Base-by-base conservation (phyloP, 1,140 invertebrate species). In the Cotesia typhae region DNA sequence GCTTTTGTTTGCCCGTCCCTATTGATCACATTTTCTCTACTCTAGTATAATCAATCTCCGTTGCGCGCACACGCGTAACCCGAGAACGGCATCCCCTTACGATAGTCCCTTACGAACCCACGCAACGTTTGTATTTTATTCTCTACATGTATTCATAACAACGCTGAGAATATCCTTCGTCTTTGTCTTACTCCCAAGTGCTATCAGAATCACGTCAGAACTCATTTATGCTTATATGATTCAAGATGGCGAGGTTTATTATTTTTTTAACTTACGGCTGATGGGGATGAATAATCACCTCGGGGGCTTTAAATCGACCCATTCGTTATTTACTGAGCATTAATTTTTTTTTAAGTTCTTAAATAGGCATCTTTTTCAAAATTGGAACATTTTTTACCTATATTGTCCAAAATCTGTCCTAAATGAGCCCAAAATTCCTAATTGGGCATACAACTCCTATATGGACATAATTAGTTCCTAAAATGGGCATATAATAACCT, bases 11-110 rank as follows among this genome's bases (percentile, higher is more conserved):
- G 82, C 78, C 78, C 74, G 64, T 65, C 59, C 67, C 68, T 87
- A 87, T 87, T 87, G 85, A 87, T 87, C 85, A 86, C 83, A 86
- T 86, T 86, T 86, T 86, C 84, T 83, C 82, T 61, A 35, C 79
- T 80, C 80, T 77, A 81, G 80, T 82, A 85, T 85, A 87, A 87
- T 87, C 85, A 87, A 87, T 87, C 85, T 87, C 85, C 63, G 70
- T 71, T 38, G 36, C 73, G 64, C 68, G 71, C 80, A 78, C 74
- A 75, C 78, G 75, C 78, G 80, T 72, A 79, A 72, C 71, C 66
- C 72, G 72, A 52, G 71, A 71, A 79, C 75, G 41, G 57, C 38
- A 67, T 55, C 69, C 68, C 59, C 73, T 69, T 55, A 67, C 70
- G 66, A 63, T 36, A 61, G 51, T 72, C 70, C 53, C 53, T 55